Evolutionary conservation across 1,140 invertebrate species (phyloP), one percentile per base, ranked within the genome.

Genomic region (Drosophila triauraria): DNA sequence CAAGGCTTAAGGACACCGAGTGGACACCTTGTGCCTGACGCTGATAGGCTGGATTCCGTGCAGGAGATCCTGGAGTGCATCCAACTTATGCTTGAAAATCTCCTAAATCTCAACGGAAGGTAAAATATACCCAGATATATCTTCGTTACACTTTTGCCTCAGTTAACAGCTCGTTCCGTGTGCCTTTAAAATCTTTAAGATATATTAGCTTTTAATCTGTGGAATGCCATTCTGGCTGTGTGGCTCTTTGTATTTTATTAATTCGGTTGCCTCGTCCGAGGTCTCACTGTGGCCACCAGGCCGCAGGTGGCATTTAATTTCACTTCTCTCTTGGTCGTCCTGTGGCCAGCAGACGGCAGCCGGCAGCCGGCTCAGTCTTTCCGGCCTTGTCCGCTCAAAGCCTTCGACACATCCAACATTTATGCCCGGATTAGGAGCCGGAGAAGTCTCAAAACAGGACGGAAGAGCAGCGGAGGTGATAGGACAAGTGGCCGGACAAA

Each of bases 391-490:
- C 54, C 56, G 50, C 54, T 77, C 56, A 77, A 77, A 77, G 79
- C 79, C 77, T 81, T 63, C 78, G 79, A 82, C 81, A 65, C 69
- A 78, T 82, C 47, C 78, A 82, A 86, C 84, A 85, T 85, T 75
- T 82, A 86, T 85, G 63, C 48, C 47, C 63, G 85, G 82, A 67
- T 82, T 82, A 85, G 75, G 51, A 50, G 61, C 44, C 20, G 54
- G 32, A 40, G 17, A 20, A 12, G 40, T 20, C 63, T 38, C 5
- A 27, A 4, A 27, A 4, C 51, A 15, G 42, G 42, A 9, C 2
- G 43, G 15, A 20, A 30, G 54, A 42, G 20, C 17, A 23, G 32
- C 20, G 20, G 51, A 58, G 53, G 23, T 50, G 59, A 64, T 47
- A 75, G 69, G 67, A 40, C 57, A 69, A 51, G 47, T 40, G 65